These are phyloP conservation scores for Enteromius thamalakanensis DNA, from an alignment of 2,797 vertebrate genomes.

Conservation along the genomic window DNA sequence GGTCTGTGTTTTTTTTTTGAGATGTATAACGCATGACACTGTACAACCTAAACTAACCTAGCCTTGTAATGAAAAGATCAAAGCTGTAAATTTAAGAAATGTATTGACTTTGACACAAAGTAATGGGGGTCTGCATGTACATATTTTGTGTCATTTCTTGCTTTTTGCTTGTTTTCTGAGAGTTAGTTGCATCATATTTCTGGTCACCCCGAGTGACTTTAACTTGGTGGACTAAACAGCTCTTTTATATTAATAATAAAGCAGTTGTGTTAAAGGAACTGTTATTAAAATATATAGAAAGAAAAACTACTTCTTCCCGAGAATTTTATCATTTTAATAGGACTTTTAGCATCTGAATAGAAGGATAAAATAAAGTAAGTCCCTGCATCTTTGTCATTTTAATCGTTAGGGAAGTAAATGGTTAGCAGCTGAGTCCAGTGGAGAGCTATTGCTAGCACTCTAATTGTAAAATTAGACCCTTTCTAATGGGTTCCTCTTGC, in stretches of 20 bases:
- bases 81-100: background rate
- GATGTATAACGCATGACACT: background rate
- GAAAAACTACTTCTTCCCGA: background rate
- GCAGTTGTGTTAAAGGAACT: background rate
- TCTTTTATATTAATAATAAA: background rate
- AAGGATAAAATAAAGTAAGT: background rate
- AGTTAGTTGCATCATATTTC: background rate
- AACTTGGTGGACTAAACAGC: background rate
- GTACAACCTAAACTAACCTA: background rate
- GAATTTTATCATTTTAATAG: background rate
- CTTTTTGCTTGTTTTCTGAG: background rate
- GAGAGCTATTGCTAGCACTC: background rate
- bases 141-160: background rate
- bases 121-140: no score
- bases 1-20: background rate
- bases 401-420: background rate
- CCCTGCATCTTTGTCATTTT: background rate
- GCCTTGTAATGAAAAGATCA: background rate
- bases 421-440: background rate
- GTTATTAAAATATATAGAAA: background rate
- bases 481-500: slow-evolving; percentile 30
- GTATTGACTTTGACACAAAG: background rate
- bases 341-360: background rate
- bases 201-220: background rate
- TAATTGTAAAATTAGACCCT: slow-evolving; percentile 18